Base-by-base conservation (phyloP, 2,888 invertebrate species). In the Strigamia maritima region DNA sequence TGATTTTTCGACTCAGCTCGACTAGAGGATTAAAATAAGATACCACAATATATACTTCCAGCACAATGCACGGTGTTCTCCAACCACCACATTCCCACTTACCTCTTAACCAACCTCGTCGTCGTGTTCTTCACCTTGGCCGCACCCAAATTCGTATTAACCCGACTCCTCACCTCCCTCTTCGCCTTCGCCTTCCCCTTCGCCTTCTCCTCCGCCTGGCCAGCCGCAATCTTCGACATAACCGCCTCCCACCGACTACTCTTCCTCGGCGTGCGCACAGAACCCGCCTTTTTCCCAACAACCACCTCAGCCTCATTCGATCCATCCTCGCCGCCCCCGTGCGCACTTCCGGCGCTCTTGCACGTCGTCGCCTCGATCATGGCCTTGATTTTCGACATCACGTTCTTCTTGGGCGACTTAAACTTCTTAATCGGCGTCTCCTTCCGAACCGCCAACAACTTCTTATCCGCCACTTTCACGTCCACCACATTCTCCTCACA, bases 101-200 rank as follows among this genome's bases (percentile, higher is more conserved):
- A 75, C 75, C 75, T 22, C 12, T 75, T 75, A 1, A 38, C 75
- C 16, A 38, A 75, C 60, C 60, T 19, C 24, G 19, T 19, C 49
- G 49, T 49, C n/a, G 60, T 19, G 24, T 12, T 44, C n/a, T 44
- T 44, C 44, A 22, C 19, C 14, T 75, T 78, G 10, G 81, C 77
- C 3, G 78, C 60, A 1, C 76, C 54, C 26, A 82, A 75, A 75
- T 82, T 82, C 6, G 81, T 82, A 44, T 82, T 79, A 54, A 94
- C 92, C 87, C 94, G 93, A 75, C 95, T 94, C 86, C 95, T 96
- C 44, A 96, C 92, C 85, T 96, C 95, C 86, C 93, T 94, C 80
- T 86, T 86, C 82, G 91, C 91, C 80, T 86, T 86, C 82, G 91
- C 91, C 14, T 92, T 90, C 84, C 92, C 92, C 54, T 89, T 89